Evolutionary conservation across 2,113 vertebrate species (phyloP), one percentile per base, ranked within the genome.

Genomic region (Monarcha castaneiventris): DNA sequence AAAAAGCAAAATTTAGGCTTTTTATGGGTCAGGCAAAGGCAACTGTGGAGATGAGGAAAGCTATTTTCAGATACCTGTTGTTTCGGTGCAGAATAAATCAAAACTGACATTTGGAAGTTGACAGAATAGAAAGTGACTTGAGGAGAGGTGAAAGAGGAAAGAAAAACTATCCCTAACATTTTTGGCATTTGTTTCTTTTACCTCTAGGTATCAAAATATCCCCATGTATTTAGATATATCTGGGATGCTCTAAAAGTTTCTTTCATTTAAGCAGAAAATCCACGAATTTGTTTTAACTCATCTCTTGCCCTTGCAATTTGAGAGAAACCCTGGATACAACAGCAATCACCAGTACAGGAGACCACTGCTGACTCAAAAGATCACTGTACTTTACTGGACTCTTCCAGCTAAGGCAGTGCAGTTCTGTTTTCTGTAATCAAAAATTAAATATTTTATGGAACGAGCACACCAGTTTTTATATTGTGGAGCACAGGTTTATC

Each of bases 11-110:
- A 82, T 37, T 76, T 56, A 82, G 49, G 29, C 54, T 69, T 52
- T 75, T 90, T 52, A 75, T 71, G 89, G 64, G 64, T 84, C 59
- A 92, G 77, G 39, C 13, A 90, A 81, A 95, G 44, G 89, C 67
- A 95, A 8, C 23, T 2, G 4, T 22, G 21, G 59, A 93, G 30
- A 48, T 35, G 48, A 84, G 13, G 16, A 78, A 86, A 74, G 55
- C 64, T 81, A 6, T 77, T 90, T 94, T 89, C 79, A 94, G 51
- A 80, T 74, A 88, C 55, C 79, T 90, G 82, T 85, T 93, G 71
- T 94, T 94, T 79, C 69, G 67, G 35, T 46, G 59, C 46, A 92
- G 67, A 90, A 85, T 76, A 73, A 51, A 89, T 75, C 43, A 91
- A 48, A 93, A 72, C 15, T 52, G 52, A 41, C 48, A 68, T 72